phyloP scores from a whole-genome alignment of 2,888 invertebrate species.

The Crematogaster levior region DNA sequence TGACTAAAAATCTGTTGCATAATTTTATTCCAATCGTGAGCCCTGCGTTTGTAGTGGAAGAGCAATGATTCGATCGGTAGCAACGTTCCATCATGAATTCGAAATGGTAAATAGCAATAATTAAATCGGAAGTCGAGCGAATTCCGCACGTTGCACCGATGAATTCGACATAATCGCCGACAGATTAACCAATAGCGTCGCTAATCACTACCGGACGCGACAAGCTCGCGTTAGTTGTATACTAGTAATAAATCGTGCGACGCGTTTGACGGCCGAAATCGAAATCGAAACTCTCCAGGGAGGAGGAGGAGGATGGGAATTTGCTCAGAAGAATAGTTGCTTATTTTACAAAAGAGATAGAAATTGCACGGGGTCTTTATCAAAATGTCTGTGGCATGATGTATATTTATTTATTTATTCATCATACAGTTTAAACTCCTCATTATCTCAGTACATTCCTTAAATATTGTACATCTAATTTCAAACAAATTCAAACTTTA shows the following conservation, averaged over 20 bases:
- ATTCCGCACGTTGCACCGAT: constrained; percentile 74
- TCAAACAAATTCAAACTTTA: constrained; percentile 39
- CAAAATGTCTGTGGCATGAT: too few relatives aligned
- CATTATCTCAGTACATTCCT: constrained; percentile 47
- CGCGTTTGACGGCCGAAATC: constrained; percentile 30
- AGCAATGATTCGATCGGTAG: constrained; percentile 67
- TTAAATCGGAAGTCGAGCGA: constrained; percentile 77
- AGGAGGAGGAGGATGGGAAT: neutral
- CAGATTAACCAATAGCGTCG: constrained; percentile 76
- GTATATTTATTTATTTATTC: constrained; percentile 13
- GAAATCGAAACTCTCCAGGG: constrained; percentile 43
- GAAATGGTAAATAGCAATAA: constrained; percentile 78
- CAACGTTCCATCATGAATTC: constrained; percentile 72
- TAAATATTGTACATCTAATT: constrained; percentile 48
- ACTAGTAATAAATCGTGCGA: constrained; percentile 69
- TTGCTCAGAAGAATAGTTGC: constrained; percentile 2
- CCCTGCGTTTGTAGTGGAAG: constrained; percentile 63
- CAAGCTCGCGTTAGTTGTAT: constrained; percentile 69
- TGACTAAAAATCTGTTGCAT: neutral
- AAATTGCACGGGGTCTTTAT: neutral
- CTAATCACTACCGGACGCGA: constrained; percentile 71
- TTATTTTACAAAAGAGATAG: neutral
- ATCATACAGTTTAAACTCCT: constrained; percentile 10
- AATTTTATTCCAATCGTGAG: constrained; percentile 57
- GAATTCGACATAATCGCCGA: constrained; percentile 77